Evolutionary conservation across 2,113 vertebrate genomes (phyloP).

Genomic region (Erinaceus europaeus): DNA sequence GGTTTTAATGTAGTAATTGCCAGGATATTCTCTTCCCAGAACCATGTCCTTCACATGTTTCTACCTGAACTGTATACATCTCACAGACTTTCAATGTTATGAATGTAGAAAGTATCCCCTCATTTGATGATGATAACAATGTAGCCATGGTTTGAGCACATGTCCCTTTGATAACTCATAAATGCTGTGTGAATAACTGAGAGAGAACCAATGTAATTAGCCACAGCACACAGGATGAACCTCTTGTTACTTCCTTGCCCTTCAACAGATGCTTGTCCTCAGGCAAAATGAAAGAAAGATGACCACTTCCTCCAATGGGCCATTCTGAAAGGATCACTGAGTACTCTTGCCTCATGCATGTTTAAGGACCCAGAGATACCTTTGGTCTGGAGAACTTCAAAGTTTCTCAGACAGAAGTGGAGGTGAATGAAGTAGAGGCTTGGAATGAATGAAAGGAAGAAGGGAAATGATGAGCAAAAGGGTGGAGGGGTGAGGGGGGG

Average conservation of each 20-base stretch:
- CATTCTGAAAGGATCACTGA: not conserved
- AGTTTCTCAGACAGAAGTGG: not conserved
- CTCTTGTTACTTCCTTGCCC: not conserved
- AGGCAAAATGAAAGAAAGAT: not conserved
- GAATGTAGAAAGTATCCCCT: not conserved
- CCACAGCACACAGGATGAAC: not conserved
- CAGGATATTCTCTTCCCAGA: not conserved
- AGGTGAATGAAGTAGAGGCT: no score
- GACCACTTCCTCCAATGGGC: not conserved
- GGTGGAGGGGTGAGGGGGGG: not conserved
- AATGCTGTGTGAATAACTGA: not conserved
- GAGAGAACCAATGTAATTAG: not conserved
- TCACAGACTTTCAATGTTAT: not conserved
- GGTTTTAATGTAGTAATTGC: not conserved
- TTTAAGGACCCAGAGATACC: not conserved
- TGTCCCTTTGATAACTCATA: not conserved
- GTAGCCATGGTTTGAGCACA: no score
- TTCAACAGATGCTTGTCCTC: not conserved
- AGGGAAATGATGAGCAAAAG: not conserved
- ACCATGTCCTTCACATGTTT: not conserved
- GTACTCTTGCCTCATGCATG: not conserved
- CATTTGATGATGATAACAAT: not conserved
- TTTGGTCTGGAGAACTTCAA: not conserved
- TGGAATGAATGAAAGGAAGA: not conserved
- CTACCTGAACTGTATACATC: not conserved